Evolutionary conservation across 2,113 vertebrate genomes (phyloP).

Genomic region (Rana temporaria): DNA sequence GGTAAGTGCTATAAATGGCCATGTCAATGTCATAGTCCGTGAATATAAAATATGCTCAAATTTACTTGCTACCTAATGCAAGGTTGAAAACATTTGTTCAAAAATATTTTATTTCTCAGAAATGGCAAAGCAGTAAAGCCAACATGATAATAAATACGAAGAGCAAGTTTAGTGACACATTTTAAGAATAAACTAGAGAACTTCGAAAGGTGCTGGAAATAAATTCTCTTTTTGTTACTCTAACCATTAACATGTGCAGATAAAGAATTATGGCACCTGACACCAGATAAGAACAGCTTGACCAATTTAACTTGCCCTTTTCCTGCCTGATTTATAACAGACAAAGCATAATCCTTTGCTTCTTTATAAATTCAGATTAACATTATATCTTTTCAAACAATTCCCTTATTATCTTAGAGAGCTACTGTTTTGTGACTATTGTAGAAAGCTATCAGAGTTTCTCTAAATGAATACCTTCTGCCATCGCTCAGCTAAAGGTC

Average conservation of each 20-base stretch:
- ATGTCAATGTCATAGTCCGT: not conserved
- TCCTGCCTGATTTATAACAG: not conserved
- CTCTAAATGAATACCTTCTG: constrained; percentile 7
- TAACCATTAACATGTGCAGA: constrained; percentile 4
- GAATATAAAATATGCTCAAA: not conserved
- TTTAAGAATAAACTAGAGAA: constrained; percentile 18
- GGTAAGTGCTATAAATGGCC: too few relatives aligned
- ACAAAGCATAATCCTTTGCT: constrained; percentile 9
- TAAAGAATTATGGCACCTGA: constrained; percentile 21
- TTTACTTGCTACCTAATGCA: not conserved
- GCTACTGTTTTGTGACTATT: constrained; percentile 13
- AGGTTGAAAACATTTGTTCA: not conserved
- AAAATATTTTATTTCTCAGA: not conserved
- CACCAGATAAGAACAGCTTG: constrained; percentile 13
- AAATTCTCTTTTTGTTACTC: constrained; percentile 30
- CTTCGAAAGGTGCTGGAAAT: constrained; percentile 17
- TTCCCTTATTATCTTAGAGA: constrained; percentile 6
- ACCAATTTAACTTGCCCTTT: constrained; percentile 29
- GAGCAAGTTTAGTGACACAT: constrained; percentile 11
- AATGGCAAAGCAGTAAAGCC: constrained; percentile 31
- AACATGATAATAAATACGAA: not conserved
- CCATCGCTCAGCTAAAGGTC: constrained; percentile 7
- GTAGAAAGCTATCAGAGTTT: constrained; percentile 7
- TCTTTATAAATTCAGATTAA: constrained; percentile 25
- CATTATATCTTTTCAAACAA: too few relatives aligned